Evolutionary conservation across 2,113 vertebrate genomes (phyloP), one percentile per base, ranked within the genome.

Genomic region (Ranitomeya variabilis): DNA sequence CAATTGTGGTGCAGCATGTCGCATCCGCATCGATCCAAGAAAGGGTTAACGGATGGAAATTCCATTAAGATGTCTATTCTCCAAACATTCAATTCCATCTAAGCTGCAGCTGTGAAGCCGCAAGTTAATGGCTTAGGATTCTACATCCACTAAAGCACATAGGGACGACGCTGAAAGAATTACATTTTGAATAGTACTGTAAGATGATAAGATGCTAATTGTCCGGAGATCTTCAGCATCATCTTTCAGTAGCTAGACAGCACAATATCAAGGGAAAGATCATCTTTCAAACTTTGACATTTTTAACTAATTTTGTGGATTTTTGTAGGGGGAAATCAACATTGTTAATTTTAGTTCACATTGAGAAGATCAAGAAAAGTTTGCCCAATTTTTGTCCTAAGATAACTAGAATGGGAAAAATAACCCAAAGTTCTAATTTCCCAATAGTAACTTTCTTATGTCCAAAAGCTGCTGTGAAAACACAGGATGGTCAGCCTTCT

Each of bases 111-210:
- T 54, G 54, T 10, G 77, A 26, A 86, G 66, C 31, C 62, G 73
- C 7, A 59, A 86, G 0, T 0, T 79, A 83, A 73, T 52, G 86
- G 89, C 82, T 84, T 71, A 90, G 90, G 54, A 78, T 81, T 78
- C 62, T 73, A 3, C 81, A 21, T 91, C 85, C 89, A 90, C 52
- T 92, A 90, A 90, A 37, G 15, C 52, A 18, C 90, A 90, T 73
- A 86, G 90, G 91, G 91, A 85, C 37, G 73, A 76, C 0, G 4
- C 87, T 89, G 21, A 86, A 91, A 92, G 90, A 77, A 89, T 91
- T 18, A 87, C 31, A 84, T 81, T 69, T 55, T 31, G 19, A 84
- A 73, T 73, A 7, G 13, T 52, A 84, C 73, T 62, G n/a, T 69
- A 62, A 87, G 73, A 69, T 88, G 80, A 84, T 84, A 83, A 45